Base-by-base conservation (phyloP, 2,113 vertebrate species). In the Brachypteracias leptosomus region DNA sequence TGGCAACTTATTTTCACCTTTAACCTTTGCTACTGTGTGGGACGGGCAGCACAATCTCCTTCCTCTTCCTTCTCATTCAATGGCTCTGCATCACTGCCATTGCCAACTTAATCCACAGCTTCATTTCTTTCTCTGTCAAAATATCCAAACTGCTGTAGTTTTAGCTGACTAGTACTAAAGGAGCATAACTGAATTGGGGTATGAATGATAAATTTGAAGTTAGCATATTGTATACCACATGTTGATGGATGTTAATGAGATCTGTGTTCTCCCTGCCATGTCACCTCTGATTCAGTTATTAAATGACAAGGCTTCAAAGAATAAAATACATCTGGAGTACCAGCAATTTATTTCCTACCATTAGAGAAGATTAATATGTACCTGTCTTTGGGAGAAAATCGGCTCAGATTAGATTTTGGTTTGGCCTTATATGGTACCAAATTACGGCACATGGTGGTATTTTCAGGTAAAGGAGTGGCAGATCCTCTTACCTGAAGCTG, bases 231-330 rank as follows among this genome's bases (percentile, higher is more conserved):
- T 66, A 51, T 58, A 51, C 20, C 13, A 26, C 25, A 22, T 85
- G 55, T 20, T 80, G 81, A 83, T 70, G 59, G 67, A 68, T 91
- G 28, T 49, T 88, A 89, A 92, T 52, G 38, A 93, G 52, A 61
- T 95, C 68, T 36, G 22, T 67, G 17, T 80, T 90, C 84, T 95
- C 51, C 31, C 52, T 77, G 42, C 65, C 38, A 16, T 57, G 38
- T 95, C 83, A 87, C 52, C 80, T 93, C 76, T 90, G 83, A 93
- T 74, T 89, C 42, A 77, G n/a, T 74, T 55, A 47, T 89, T 93
- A 78, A 80, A 71, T n/a, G 59, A 93, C 14, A 59, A 66, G 26
- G 8, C 22, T 95, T 16, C 0, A 3, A 77, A 89, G 63, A 86
- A 55, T 44, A 82, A 85, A 75, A 85, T 58, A 6, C 54, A 59